phyloP scores from a whole-genome alignment of 2,797 vertebrate genomes.

The Garrulus glandarius region DNA sequence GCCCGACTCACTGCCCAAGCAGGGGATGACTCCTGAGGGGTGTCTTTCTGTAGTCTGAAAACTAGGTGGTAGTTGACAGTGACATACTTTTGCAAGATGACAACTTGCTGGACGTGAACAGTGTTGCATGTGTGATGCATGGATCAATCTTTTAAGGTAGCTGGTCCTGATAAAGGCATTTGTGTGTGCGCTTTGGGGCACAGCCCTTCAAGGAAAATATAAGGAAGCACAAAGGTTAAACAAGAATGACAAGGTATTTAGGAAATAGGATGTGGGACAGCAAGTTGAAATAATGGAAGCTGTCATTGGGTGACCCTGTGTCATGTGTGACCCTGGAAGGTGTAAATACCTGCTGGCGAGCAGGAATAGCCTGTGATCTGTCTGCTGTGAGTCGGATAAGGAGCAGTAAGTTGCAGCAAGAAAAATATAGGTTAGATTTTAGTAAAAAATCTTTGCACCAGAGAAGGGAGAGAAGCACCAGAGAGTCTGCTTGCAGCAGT shows the following conservation, averaged over 20 bases:
- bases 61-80: background rate
- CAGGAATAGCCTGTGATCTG: background rate
- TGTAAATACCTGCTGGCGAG: background rate
- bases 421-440: background rate
- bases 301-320: background rate
- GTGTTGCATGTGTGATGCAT: rapidly evolving
- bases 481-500: background rate
- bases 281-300: background rate
- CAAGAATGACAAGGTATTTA: background rate
- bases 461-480: background rate
- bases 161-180: background rate
- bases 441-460: background rate
- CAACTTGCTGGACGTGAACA: background rate
- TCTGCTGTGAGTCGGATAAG: background rate
- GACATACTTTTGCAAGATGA: background rate
- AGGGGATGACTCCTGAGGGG: background rate
- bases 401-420: background rate
- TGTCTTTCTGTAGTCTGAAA: background rate
- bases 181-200: background rate
- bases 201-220: background rate
- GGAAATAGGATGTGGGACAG: background rate
- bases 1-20: background rate
- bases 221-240: background rate
- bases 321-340: background rate
- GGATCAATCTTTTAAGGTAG: background rate